phyloP scores from a whole-genome alignment of 2,113 vertebrate genomes.

The Labeo rohita region DNA sequence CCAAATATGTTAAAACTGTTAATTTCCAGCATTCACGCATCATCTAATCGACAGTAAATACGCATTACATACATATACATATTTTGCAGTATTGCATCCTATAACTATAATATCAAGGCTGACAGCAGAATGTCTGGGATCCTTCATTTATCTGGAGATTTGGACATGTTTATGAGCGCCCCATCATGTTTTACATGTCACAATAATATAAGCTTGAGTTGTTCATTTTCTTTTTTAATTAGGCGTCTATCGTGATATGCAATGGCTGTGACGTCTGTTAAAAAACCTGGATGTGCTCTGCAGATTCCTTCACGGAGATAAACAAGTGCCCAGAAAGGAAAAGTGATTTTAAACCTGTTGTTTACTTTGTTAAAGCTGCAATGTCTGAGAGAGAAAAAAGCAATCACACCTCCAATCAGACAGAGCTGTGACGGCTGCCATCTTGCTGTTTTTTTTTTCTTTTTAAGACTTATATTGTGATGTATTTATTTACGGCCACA shows the following conservation, averaged over 20 bases:
- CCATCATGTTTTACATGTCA: background rate
- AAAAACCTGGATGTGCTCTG: background rate
- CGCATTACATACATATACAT: background rate
- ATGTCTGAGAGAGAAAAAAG: slow-evolving; percentile 33
- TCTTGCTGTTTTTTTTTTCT: slow-evolving; percentile 44
- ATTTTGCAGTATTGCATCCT: background rate
- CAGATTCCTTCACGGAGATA: slow-evolving; percentile 46
- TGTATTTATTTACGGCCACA: slow-evolving; percentile 52
- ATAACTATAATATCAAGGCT: background rate
- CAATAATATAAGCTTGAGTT: slow-evolving; percentile 1
- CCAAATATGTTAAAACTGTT: background rate
- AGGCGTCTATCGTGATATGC: background rate
- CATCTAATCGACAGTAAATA: background rate
- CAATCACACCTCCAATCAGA: slow-evolving; percentile 22
- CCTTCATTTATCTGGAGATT: background rate
- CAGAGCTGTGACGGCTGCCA: slow-evolving; percentile 36
- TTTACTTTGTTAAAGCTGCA: slow-evolving; percentile 54
- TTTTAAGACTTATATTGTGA: slow-evolving; percentile 48
- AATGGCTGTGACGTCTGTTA: background rate
- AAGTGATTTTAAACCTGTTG: slow-evolving; percentile 14
- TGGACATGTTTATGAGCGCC: background rate
- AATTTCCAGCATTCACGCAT: background rate
- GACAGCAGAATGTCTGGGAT: background rate
- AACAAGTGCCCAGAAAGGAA: slow-evolving; percentile 34
- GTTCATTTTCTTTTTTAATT: slow-evolving; percentile 10